Percentiles rank a stretch among this genome's conserved stretches.
Conservation (phyloP, 2,888 invertebrate genomes). For the Clepsis dumicolana region DNA sequence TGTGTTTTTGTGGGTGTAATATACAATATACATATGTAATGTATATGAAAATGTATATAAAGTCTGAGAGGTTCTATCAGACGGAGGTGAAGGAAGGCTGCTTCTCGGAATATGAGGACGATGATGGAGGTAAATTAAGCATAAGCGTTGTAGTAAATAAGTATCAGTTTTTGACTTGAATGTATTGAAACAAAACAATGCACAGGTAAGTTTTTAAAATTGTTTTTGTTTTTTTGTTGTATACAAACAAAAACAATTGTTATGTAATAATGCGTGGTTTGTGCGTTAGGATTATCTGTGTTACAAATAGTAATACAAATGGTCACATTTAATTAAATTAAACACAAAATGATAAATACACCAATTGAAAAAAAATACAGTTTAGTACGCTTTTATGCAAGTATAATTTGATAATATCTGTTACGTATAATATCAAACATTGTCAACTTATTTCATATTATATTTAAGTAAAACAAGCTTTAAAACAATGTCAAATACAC, state of each 20-base stretch:
- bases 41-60: constrained; percentile 82
- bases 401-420: too few species aligned
- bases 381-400: not conserved
- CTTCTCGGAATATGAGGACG: constrained; percentile 77
- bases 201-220: too few species aligned
- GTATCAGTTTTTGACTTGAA: not conserved
- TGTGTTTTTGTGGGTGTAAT: constrained; percentile 43
- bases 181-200: too few species aligned
- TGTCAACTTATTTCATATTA: too few species aligned
- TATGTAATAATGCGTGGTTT: not conserved
- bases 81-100: constrained; percentile 73
- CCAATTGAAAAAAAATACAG: too few species aligned
- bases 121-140: constrained; percentile 67
- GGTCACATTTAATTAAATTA: too few species aligned
- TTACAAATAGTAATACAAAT: not conserved
- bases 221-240: not conserved
- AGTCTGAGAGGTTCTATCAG: constrained; percentile 79
- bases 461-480: too few species aligned
- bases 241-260: not conserved
- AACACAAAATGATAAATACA: too few species aligned
- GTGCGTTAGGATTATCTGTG: not conserved
- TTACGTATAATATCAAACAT: too few species aligned
- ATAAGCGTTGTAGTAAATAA: not conserved
- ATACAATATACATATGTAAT: constrained; percentile 62
- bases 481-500: too few species aligned